Evolutionary conservation across 1,140 invertebrate genomes (phyloP).

Genomic region (Drosophila subobscura): DNA sequence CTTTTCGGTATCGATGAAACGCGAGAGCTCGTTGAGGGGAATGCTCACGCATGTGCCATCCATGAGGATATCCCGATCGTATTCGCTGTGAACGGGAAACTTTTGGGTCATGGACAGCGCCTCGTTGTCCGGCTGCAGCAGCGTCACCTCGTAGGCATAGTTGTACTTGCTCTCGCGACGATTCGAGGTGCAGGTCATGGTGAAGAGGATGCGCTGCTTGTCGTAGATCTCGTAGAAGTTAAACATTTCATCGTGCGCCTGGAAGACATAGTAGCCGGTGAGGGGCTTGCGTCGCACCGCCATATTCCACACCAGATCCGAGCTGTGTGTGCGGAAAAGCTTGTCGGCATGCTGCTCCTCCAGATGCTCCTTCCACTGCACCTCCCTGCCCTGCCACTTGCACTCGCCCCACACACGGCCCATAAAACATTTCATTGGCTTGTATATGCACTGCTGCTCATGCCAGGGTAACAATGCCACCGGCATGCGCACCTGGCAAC

Average conservation of each 20-base stretch:
- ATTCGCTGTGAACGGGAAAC: constrained; percentile 81
- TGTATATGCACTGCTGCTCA: constrained; percentile 81
- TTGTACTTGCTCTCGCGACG: constrained; percentile 73
- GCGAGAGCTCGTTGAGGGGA: constrained; percentile 54
- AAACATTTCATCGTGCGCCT: constrained; percentile 77
- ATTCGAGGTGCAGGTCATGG: constrained; percentile 81
- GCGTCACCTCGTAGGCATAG: constrained; percentile 77
- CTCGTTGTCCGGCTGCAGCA: constrained; percentile 72
- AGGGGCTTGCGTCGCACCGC: constrained; percentile 60
- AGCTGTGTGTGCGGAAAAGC: constrained; percentile 48
- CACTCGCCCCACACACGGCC: constrained; percentile 82
- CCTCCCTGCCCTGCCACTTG: constrained; percentile 73
- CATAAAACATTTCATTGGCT: constrained; percentile 82
- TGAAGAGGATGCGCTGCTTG: constrained; percentile 71
- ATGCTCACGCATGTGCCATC: constrained; percentile 79
- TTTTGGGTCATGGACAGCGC: constrained; percentile 73
- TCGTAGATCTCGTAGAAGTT: constrained; percentile 82
- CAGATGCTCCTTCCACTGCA: constrained; percentile 80
- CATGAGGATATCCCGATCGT: constrained; percentile 73
- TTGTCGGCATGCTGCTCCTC: constrained; percentile 66
- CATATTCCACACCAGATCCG: constrained; percentile 75
- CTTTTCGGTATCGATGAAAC: constrained; percentile 75
- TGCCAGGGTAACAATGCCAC: constrained; percentile 77
- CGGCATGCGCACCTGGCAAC: constrained; percentile 73
- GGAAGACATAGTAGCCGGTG: constrained; percentile 78